These are phyloP conservation scores for Drosophila lacertosa DNA, from an alignment of 1,140 invertebrate species.

Conservation along the genomic window DNA sequence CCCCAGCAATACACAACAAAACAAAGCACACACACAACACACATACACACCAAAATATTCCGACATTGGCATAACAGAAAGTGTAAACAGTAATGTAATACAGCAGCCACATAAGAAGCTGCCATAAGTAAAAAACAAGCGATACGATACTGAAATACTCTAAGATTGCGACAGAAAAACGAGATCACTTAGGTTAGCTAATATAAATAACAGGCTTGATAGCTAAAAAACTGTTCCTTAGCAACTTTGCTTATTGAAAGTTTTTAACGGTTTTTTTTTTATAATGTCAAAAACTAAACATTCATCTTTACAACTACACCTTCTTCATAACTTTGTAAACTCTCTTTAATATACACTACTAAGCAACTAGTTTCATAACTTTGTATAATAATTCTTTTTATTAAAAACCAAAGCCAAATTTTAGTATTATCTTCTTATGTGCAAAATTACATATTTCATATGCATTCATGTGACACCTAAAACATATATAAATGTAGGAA, in stretches of 20 bases:
- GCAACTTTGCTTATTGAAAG: no score
- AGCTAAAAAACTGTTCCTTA: no score
- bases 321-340: no score
- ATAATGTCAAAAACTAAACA: no score
- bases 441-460: not conserved
- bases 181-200: no score
- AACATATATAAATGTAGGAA: slow-evolving; percentile 1
- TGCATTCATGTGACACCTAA: slow-evolving; percentile 24
- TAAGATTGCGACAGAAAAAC: not conserved
- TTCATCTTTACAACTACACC: no score
- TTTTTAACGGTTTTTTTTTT: no score
- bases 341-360: no score
- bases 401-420: not conserved
- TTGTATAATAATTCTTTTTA: not conserved
- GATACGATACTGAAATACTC: slow-evolving; percentile 17
- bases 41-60: slow-evolving; percentile 26
- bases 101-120: slow-evolving; percentile 3
- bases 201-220: no score
- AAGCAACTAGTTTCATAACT: not conserved
- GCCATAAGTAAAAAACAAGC: not conserved
- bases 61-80: slow-evolving; percentile 47
- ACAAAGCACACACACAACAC: slow-evolving; percentile 1
- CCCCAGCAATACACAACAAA: not conserved
- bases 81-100: slow-evolving; percentile 65
- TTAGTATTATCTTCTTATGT: not conserved